Base-by-base conservation (phyloP, 2,888 invertebrate species). In the Reticulitermes lucifugus region DNA sequence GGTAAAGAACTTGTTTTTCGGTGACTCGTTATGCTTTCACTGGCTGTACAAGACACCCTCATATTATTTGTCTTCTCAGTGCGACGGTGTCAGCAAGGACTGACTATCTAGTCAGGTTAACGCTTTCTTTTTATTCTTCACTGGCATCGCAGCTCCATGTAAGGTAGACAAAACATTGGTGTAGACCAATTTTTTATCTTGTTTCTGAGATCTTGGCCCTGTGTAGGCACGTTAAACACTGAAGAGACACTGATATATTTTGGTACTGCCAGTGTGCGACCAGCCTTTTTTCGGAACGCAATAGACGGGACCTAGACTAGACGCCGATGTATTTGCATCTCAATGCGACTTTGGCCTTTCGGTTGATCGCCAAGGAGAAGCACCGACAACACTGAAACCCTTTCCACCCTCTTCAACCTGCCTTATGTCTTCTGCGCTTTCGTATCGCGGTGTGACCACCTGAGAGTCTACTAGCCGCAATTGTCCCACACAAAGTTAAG, bases 271-370 rank as follows among this genome's bases (percentile, higher is more conserved):
- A 71, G 71, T 71, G 71, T 71, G 71, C 71, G 71, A 14, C 25
- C 7, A 25, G 29, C 71, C 71, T 7, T 29, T 29, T 71, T 4
- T 65, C 65, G 22, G 10, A 12, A 65, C 21, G 25, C n/a, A 4
- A 9, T 18, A 65, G 65, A 18, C n/a, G n/a, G 25, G 2, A 65
- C 7, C 25, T 6, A 12, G 65, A 71, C 71, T 25, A 71, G 71
- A 71, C 35, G 25, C 71, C 25, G 71, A 71, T 25, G 35, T 71
- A 71, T 71, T 71, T 71, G 71, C 71, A 71, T 71, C 35, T 71
- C 4, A 71, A 71, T 71, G 71, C 71, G 51, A 71, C 71, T 71
- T 60, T 71, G 29, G 71, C n/a, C 60, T 60, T 51, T 60, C 60
- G 18, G 60, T n/a, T 71, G 71, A 71, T 71, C 2, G 71, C 29